Evolutionary conservation across 2,888 invertebrate genomes (phyloP).

Genomic region (Elgonia sp.): DNA sequence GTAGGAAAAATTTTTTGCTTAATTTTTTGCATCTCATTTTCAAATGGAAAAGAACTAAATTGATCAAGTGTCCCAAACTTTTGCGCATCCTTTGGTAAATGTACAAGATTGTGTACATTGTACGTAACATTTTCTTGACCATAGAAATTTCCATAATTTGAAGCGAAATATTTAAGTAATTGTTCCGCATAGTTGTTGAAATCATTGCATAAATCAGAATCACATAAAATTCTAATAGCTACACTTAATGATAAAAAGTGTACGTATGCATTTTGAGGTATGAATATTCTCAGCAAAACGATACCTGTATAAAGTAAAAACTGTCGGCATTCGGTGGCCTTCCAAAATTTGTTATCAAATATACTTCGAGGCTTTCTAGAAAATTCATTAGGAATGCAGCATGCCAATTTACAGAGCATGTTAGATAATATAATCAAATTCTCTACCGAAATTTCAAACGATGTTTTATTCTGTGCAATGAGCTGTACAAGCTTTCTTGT

Average conservation of each 20-base stretch:
- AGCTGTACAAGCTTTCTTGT: conserved; percentile 10
- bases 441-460: background rate
- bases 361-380: conserved; percentile 28
- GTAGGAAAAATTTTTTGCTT: conserved; percentile 16
- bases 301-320: conserved; percentile 35
- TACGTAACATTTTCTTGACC: conserved; percentile 9
- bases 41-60: conserved; percentile 14
- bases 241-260: conserved; percentile 21
- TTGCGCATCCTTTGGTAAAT: conserved; percentile 22
- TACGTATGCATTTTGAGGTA: background rate
- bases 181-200: conserved; percentile 3
- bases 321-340: conserved; percentile 37
- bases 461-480: conserved; percentile 1
- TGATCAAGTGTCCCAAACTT: conserved; percentile 2
- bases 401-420: background rate
- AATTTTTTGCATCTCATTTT: conserved; percentile 37
- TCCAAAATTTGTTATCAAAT: conserved; percentile 33
- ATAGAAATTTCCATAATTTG: conserved; percentile 12
- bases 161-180: background rate
- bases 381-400: conserved; percentile 10
- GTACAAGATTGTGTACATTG: conserved; percentile 22
- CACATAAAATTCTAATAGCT: conserved; percentile 29
- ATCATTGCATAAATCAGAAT: background rate
- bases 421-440: conserved; percentile 20
- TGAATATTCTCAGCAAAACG: conserved; percentile 11